phyloP scores from a whole-genome alignment of 2,888 invertebrate genomes.

The Drosophila histrio region DNA sequence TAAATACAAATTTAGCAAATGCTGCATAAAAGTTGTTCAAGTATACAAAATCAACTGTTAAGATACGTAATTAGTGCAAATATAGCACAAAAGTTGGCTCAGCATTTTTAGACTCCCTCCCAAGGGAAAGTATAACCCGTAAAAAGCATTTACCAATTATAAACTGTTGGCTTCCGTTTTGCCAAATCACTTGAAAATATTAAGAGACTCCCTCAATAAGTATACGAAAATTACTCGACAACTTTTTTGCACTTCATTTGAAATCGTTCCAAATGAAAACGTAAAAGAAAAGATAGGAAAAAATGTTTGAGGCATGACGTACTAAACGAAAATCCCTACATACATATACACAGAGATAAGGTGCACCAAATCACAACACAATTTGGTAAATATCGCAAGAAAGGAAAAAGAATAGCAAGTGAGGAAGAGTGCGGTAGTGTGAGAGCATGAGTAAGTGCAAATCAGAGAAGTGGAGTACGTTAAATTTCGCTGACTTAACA shows the following conservation, averaged over 20 bases:
- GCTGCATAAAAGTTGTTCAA: neutral
- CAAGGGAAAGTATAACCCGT: too few species aligned
- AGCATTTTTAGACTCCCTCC: slow-evolving; percentile 11
- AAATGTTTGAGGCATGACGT: slow-evolving; percentile 24
- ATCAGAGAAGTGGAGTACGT: slow-evolving; percentile 69
- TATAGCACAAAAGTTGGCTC: slow-evolving; percentile 16
- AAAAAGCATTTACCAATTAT: slow-evolving; percentile 30
- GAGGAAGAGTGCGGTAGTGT: neutral
- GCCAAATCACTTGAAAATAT: slow-evolving; percentile 71
- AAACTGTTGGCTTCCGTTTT: slow-evolving; percentile 54
- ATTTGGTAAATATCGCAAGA: slow-evolving; percentile 44
- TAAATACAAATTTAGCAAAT: neutral
- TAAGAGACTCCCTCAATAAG: slow-evolving; percentile 39
- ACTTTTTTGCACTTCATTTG: slow-evolving; percentile 23
- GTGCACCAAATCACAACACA: slow-evolving; percentile 54
- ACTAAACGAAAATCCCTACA: slow-evolving; percentile 50
- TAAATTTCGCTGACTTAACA: slow-evolving; percentile 79
- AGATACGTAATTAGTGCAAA: slow-evolving; percentile 20
- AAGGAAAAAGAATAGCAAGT: neutral
- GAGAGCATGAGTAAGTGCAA: slow-evolving; percentile 61
- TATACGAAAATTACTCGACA: slow-evolving; percentile 48
- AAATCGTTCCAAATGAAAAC: slow-evolving; percentile 10
- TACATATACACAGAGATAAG: slow-evolving; percentile 34
- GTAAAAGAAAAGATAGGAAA: slow-evolving; percentile 1
- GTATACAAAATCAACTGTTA: neutral